phyloP scores from a whole-genome alignment of 2,888 invertebrate species.

The Xestia ashworthii region DNA sequence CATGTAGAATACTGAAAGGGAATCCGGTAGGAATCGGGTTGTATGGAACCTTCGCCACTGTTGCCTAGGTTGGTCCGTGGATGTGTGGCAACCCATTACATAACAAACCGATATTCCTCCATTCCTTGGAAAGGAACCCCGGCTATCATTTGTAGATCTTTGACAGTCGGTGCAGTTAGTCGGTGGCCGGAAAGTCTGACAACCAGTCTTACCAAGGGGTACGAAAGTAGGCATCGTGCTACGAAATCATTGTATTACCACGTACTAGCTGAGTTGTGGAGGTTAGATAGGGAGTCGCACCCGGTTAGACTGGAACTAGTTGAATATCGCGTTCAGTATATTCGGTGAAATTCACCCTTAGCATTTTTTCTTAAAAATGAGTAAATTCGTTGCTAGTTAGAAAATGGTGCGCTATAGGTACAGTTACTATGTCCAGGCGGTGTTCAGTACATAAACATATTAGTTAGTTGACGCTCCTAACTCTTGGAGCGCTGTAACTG shows the following conservation, averaged over 20 bases:
- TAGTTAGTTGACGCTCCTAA: slow-evolving; percentile 1
- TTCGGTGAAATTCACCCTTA: too few relatives aligned
- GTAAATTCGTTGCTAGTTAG: background rate
- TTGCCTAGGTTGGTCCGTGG: background rate
- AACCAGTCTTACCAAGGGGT: background rate
- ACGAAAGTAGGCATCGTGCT: too few relatives aligned
- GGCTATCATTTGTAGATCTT: too few relatives aligned
- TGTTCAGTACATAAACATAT: slow-evolving; percentile 6
- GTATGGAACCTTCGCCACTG: too few relatives aligned
- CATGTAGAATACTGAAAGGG: too few relatives aligned
- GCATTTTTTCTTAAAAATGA: background rate
- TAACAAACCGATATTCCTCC: background rate
- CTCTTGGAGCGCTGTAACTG: background rate
- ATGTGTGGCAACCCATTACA: background rate
- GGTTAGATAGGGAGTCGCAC: background rate
- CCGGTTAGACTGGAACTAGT: background rate
- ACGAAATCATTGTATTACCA: too few relatives aligned
- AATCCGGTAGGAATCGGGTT: too few relatives aligned
- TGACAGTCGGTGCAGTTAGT: too few relatives aligned
- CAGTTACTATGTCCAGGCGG: background rate
- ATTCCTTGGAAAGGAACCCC: too few relatives aligned
- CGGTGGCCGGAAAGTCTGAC: too few relatives aligned
- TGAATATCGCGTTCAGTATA: background rate
- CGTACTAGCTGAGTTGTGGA: too few relatives aligned
- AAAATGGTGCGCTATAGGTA: background rate